These are phyloP conservation scores for Augiades crinisus DNA, from an alignment of 2,888 invertebrate species.

Conservation along the genomic window DNA sequence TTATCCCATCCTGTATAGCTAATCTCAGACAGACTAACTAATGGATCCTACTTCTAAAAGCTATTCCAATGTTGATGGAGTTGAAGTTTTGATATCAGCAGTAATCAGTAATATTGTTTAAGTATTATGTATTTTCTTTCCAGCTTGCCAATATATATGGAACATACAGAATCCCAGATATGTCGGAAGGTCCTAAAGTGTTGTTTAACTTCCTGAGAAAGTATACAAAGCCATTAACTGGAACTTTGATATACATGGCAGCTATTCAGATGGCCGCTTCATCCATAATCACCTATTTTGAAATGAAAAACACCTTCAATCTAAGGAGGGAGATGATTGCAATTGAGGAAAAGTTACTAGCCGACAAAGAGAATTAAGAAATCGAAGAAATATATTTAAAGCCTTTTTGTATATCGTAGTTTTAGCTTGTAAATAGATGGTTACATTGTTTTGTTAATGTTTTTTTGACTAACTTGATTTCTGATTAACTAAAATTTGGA, in stretches of 20 bases:
- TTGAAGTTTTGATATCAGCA: too few species aligned
- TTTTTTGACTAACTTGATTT: constrained; percentile 4
- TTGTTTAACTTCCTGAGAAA: constrained; percentile 75
- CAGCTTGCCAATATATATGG: constrained; percentile 83
- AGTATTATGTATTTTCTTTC: too few species aligned
- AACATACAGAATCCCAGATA: constrained; percentile 84
- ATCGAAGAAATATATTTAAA: constrained; percentile 13
- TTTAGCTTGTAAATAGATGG: constrained; percentile 37
- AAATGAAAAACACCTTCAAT: constrained; percentile 75
- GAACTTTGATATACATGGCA: constrained; percentile 68
- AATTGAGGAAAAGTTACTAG: constrained; percentile 52
- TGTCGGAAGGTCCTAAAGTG: constrained; percentile 78
- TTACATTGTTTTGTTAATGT: constrained; percentile 21
- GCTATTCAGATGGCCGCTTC: constrained; percentile 77
- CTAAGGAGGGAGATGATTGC: constrained; percentile 59
- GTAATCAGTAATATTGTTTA: too few species aligned
- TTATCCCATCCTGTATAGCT: too few species aligned
- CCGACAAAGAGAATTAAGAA: constrained; percentile 22
- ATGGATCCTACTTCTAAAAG: too few species aligned
- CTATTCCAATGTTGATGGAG: too few species aligned
- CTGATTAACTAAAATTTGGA: too few species aligned
- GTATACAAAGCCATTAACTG: constrained; percentile 77
- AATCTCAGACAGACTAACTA: too few species aligned
- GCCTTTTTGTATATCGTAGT: constrained; percentile 24
- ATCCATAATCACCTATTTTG: constrained; percentile 82